These are phyloP conservation scores for Cantharis rufa DNA, from an alignment of 2,888 invertebrate species.

Conservation along the genomic window DNA sequence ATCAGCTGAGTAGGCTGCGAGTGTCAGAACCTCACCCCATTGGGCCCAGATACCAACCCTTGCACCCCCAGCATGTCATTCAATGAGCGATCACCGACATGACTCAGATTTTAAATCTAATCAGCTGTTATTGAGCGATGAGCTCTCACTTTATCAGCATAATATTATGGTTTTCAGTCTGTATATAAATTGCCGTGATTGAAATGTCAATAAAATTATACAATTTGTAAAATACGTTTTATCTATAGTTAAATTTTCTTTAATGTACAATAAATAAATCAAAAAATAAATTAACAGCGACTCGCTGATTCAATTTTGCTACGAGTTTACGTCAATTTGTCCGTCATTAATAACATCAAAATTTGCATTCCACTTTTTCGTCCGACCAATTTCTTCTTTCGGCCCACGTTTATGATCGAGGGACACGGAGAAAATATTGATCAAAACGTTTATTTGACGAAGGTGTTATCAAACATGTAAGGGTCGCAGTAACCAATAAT, in stretches of 20 bases:
- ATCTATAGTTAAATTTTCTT: neutral
- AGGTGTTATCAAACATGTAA: neutral
- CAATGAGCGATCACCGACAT: slow-evolving; percentile 41
- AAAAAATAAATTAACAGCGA: neutral
- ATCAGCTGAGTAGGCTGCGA: slow-evolving; percentile 29
- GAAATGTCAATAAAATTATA: slow-evolving; percentile 4
- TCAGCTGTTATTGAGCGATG: slow-evolving; percentile 43
- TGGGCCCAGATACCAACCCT: slow-evolving; percentile 8
- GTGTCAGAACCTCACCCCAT: slow-evolving; percentile 19
- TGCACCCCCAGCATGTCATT: slow-evolving; percentile 32
- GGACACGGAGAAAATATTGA: neutral
- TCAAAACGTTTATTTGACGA: neutral
- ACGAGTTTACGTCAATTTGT: neutral
- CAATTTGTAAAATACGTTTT: neutral
- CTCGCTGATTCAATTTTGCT: neutral
- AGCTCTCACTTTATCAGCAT: slow-evolving; percentile 28
- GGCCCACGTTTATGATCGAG: too few relatives aligned
- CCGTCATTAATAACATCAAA: neutral
- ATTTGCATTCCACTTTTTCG: neutral
- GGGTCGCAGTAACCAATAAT: slow-evolving; percentile 13
- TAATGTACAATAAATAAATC: neutral
- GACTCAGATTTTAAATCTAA: slow-evolving; percentile 44
- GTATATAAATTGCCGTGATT: slow-evolving; percentile 10
- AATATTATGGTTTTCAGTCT: slow-evolving; percentile 26
- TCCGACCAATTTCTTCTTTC: neutral